Conservation (phyloP, 2,113 vertebrate genomes). For the Cinclus mexicanus region DNA sequence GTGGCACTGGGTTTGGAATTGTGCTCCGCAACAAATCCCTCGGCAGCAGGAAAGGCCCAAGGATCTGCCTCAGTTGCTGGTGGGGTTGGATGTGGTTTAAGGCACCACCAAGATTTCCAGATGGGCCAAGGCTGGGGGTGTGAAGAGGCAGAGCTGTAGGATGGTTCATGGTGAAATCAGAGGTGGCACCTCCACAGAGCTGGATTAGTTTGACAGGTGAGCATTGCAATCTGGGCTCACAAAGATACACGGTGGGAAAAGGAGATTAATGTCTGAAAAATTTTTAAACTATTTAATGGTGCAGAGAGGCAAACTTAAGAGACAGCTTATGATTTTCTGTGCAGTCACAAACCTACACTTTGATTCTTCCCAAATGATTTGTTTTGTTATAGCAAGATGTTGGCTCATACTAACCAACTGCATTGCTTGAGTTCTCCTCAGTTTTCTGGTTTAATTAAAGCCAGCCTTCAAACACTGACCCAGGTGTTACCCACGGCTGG, state of each 20-base stretch:
- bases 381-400: not conserved
- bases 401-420: not conserved
- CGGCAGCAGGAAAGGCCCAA: not conserved
- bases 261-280: not conserved
- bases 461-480: not conserved
- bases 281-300: not conserved
- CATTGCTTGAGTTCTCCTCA: not conserved
- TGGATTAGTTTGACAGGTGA: not conserved
- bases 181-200: not conserved
- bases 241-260: accelerated
- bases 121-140: not conserved
- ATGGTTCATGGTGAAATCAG: not conserved
- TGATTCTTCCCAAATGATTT: not conserved
- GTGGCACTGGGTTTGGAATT: not conserved
- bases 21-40: not conserved
- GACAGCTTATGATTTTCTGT: not conserved
- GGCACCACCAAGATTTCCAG: not conserved
- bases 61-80: accelerated
- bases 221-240: not conserved
- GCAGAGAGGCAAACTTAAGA: not conserved
- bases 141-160: not conserved
- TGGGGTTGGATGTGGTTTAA: not conserved
- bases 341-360: not conserved
- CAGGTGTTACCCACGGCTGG: not conserved
- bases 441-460: constrained; percentile 2